These are phyloP conservation scores for Sparus aurata DNA, from an alignment of 2,797 vertebrate genomes.

Conservation along the genomic window DNA sequence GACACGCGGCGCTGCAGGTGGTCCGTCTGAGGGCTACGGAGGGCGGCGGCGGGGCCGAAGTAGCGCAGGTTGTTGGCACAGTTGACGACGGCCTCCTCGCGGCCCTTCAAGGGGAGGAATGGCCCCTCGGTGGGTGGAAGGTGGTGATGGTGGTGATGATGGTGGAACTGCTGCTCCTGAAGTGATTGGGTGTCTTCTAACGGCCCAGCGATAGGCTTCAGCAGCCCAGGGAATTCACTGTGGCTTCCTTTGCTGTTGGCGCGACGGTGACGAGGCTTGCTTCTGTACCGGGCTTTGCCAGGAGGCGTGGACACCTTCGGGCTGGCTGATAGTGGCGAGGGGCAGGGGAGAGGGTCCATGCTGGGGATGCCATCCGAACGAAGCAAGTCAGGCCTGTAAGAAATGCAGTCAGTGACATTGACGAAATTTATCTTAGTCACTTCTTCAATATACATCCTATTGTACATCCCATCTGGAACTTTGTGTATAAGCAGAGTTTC, in stretches of 20 bases:
- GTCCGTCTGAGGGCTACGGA: slow-evolving; percentile 95
- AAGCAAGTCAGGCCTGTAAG: slow-evolving; percentile 92
- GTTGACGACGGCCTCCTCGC: slow-evolving; percentile 91
- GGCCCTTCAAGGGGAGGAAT: slow-evolving; percentile 82
- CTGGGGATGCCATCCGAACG: slow-evolving; percentile 94
- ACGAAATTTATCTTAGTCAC: neutral
- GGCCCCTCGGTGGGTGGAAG: slow-evolving; percentile 69
- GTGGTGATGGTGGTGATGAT: slow-evolving; percentile 61
- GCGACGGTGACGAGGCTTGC: slow-evolving; percentile 96
- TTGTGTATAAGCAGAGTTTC: slow-evolving; percentile 18
- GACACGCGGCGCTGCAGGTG: slow-evolving; percentile 91
- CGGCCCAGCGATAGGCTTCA: slow-evolving; percentile 85
- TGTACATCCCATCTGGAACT: neutral
- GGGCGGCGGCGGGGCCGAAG: slow-evolving; percentile 94
- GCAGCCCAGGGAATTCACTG: slow-evolving; percentile 89
- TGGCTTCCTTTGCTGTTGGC: slow-evolving; percentile 97
- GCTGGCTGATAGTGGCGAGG: slow-evolving; percentile 93
- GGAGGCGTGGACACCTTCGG: slow-evolving; percentile 94
- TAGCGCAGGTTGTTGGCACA: slow-evolving; percentile 96
- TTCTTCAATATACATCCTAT: slow-evolving; percentile 17
- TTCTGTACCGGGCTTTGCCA: slow-evolving; percentile 93
- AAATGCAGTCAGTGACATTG: slow-evolving; percentile 37
- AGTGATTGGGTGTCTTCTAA: slow-evolving; percentile 83
- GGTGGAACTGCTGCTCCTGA: slow-evolving; percentile 74
- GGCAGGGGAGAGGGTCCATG: slow-evolving; percentile 87